Evolutionary conservation across 2,888 invertebrate species (phyloP), one percentile per base, ranked within the genome.

Genomic region (Hyposoter dolosus): DNA sequence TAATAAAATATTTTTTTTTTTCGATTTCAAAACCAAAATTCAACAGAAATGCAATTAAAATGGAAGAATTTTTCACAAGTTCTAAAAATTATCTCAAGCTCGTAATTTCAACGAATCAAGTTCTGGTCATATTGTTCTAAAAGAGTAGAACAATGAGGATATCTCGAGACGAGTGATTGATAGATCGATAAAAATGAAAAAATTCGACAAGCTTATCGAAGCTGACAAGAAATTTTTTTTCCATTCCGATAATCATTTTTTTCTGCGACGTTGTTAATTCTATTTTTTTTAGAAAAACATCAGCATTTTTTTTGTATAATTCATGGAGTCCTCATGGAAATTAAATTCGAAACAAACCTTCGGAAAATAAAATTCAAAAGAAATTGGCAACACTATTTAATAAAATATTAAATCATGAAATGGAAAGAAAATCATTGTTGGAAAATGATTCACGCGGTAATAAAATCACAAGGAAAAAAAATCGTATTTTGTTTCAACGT

Each of bases 151-250:
- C 10, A 15, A 23, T 15, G 43, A 9, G 68, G 1, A 43, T 65
- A 23, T 68, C 43, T 68, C 12, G 43, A 12, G 19, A 43, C 40
- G 6, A 23, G 43, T 19, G n/a, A 43, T 23, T 68, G 43, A 68
- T 19, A 19, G 43, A 43, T 68, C 68, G 43, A 68, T 68, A 40
- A 40, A 66, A 66, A 35, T 35, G 5, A 32, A 43, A 66, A 68
- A 66, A 68, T 43, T 68, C 2, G n/a, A 68, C 23, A 19, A 45
- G 12, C n/a, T 68, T 68, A 68, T 68, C 40, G 68, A 23, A 28
- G 4, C 60, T 60, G 60, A 60, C 60, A 60, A 60, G 28, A 40
- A 7, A 28, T 60, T 6, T 28, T 15, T 60, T 56, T 53, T 28
- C 28, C 23, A 28, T 15, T 28, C 15, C 28, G 28, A 60, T 60